Base-by-base conservation (phyloP, 2,113 vertebrate genomes). In the Budorcas taxicolor region DNA sequence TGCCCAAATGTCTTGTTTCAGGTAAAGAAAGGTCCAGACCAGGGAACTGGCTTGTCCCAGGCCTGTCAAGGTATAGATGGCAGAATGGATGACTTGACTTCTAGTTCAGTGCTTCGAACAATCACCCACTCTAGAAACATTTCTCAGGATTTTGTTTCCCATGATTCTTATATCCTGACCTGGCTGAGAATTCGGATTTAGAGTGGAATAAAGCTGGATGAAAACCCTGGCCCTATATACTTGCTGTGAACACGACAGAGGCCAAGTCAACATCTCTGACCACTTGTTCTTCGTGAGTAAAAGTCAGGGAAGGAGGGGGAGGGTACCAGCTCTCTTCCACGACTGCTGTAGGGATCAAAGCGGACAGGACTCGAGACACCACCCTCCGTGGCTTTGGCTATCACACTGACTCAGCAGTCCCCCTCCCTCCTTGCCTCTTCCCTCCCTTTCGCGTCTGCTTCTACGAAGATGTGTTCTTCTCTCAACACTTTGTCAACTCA, bases 391-490 rank as follows among this genome's bases (percentile, higher is more conserved):
- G 25, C 17, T 19, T 67, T 55, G 43, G 31, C 11, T 2, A 1
- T 10, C 74, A 8, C 2, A 7, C 2, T 5, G 19, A 45, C 3
- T 0, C 12, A 52, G 33, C 0, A 11, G 5, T 36, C 14, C 45
- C 8, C 19, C 9, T 31, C 19, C 13, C 1, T n/a, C 55, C 25
- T 31, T 23, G 14, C 58, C 10, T 19, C 25, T 64, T 27, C 3
- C 13, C 86, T 58, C 13, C 19, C 50, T 13, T 8, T 17, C n/a
- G 50, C 14, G 16, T 23, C 31, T 50, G 2, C 62, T 40, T 89
- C 16, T 27, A 13, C 4, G 25, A 47, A 82, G n/a, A 14, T 2
- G 3, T 62, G 21, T 29, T 85, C 43, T 60, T 47, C 25, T 84
- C 71, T 92, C n/a, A 62, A 40, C 2, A 19, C 11, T 55, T 9